These are phyloP conservation scores for Microplitis mediator DNA, from an alignment of 1,140 invertebrate genomes.

Conservation along the genomic window DNA sequence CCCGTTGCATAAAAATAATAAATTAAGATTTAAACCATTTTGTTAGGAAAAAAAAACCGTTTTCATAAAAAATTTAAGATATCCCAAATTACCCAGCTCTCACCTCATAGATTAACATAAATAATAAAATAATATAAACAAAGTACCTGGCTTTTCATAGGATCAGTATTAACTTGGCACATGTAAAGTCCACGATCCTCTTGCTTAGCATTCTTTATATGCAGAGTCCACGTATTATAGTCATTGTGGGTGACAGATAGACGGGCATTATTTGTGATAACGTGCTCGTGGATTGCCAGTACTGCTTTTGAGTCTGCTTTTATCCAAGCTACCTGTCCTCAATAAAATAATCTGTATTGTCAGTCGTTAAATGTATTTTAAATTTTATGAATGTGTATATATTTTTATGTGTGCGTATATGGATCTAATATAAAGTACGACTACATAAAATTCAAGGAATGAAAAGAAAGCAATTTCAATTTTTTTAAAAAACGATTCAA, in stretches of 20 bases:
- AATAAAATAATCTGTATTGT: constrained; percentile 32
- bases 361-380: neutral
- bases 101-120: too few relatives aligned
- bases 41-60: too few relatives aligned
- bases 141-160: constrained; percentile 87
- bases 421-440: too few relatives aligned
- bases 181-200: constrained; percentile 88
- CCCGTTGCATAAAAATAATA: too few relatives aligned
- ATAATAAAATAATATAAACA: neutral
- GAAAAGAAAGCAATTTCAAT: neutral
- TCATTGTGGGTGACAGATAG: constrained; percentile 86
- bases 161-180: constrained; percentile 93
- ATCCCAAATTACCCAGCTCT: too few relatives aligned
- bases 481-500: neutral
- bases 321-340: constrained; percentile 85
- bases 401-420: too few relatives aligned
- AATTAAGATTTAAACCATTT: too few relatives aligned
- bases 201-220: constrained; percentile 79
- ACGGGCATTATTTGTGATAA: constrained; percentile 88
- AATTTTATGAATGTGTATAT: neutral
- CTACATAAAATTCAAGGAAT: too few relatives aligned
- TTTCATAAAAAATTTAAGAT: too few relatives aligned
- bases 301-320: constrained; percentile 91
- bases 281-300: constrained; percentile 88
- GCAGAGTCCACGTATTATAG: constrained; percentile 86